Base-by-base conservation (phyloP, 2,113 vertebrate genomes). In the Tylochromis polylepis region DNA sequence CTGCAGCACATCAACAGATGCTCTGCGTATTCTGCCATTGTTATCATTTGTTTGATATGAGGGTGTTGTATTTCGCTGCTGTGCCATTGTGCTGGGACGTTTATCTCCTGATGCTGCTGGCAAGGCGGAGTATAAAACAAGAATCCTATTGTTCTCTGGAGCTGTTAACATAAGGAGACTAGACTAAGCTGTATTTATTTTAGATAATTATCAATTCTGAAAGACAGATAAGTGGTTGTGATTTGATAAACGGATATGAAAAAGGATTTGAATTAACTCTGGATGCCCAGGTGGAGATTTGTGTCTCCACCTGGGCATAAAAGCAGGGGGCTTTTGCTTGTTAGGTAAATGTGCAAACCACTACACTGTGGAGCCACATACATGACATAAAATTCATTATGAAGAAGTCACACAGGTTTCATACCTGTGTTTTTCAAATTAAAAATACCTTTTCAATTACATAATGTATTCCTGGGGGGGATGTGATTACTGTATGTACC, bases 51-150 rank as follows among this genome's bases (percentile, higher is more conserved):
- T 93, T 94, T 89, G 87, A 87, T 51, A 46, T 49, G 43, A 58
- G 81, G 84, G 84, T 86, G 85, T 88, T 85, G 62, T 56, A 58
- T 95, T 91, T 92, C 62, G 38, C 75, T 14, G 22, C 56, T n/a
- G 55, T 15, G 24, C 83, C 46, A 18, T 81, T 91, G 92, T 91
- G 89, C 87, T 55, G 77, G 82, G 22, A 78, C 8, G 46, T 80
- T 70, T 55, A 80, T 90, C 51, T 72, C 51, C 77, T 31, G 72
- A 65, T 15, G 85, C 8, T 49, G 65, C 3, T 20, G 51, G 16
- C 36, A 36, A 77, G 55, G 56, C 67, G 53, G 31, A 79, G 56
- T 7, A 49, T 31, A 29, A 84, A 87, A 90, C 70, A 81, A 81
- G 27, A 46, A 77, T 79, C 70, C 3, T n/a, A 58, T 84, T 86